phyloP scores from a whole-genome alignment of 1,140 invertebrate species.

The Potamilus streckersoni region DNA sequence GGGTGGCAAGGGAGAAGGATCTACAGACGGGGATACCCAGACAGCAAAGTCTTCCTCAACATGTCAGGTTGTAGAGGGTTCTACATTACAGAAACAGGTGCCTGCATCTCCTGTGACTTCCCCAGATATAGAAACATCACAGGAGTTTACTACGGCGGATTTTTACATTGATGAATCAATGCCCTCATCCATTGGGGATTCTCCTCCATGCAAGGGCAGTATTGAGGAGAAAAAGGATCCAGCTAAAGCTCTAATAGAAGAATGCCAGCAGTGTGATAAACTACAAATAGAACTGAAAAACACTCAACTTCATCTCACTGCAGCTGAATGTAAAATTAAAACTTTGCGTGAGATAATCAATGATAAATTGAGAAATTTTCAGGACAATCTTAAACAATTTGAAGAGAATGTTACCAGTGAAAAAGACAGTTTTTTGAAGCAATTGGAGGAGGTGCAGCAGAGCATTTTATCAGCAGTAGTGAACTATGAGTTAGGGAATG shows the following conservation, averaged over 20 bases:
- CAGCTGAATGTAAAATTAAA: no score
- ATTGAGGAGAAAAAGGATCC: conserved; percentile 24
- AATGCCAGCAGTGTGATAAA: conserved; percentile 34
- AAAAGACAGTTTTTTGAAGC: conserved; percentile 14
- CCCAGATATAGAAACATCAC: conserved; percentile 54
- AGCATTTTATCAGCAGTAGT: conserved; percentile 11
- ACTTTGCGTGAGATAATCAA: conserved; percentile 4
- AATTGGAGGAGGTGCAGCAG: conserved; percentile 13
- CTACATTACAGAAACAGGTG: no score
- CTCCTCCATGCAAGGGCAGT: conserved; percentile 43
- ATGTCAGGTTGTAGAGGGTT: no score
- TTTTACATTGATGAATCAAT: conserved; percentile 88
- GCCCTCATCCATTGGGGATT: conserved; percentile 68
- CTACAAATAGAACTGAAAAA: conserved; percentile 26
- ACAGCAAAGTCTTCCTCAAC: conserved; percentile 3
- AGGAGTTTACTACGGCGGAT: conserved; percentile 82
- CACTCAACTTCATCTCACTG: no score
- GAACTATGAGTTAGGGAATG: not conserved
- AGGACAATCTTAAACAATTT: conserved; percentile 34
- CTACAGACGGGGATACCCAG: no score
- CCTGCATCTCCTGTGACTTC: conserved; percentile 32
- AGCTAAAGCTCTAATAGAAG: conserved; percentile 27
- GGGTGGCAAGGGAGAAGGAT: no score
- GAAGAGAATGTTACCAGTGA: conserved; percentile 24
- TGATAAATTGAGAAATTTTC: conserved; percentile 19